These are phyloP conservation scores for Sipha flava DNA, from an alignment of 1,140 invertebrate genomes.

Conservation along the genomic window DNA sequence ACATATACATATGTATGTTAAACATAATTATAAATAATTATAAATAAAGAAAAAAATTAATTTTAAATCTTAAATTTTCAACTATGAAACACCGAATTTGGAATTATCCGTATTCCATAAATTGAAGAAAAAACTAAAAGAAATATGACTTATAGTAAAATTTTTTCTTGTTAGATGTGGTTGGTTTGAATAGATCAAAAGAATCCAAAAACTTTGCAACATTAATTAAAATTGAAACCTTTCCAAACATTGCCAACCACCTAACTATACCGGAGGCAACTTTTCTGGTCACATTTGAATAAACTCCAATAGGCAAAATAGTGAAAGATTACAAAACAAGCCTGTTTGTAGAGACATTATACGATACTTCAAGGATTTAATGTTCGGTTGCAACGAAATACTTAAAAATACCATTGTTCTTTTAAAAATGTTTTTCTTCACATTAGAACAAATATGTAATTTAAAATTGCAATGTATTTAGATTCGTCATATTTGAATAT, in stretches of 20 bases:
- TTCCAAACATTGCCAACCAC: no score
- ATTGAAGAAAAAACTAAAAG: background rate
- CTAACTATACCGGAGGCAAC: background rate
- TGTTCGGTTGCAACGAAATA: background rate
- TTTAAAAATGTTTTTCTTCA: no score
- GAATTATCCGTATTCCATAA: background rate
- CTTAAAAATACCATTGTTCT: no score
- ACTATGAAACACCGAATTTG: no score
- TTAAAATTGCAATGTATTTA: no score
- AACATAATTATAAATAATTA: no score
- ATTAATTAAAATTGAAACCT: background rate
- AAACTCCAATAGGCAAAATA: background rate
- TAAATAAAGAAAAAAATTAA: no score
- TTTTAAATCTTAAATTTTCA: no score
- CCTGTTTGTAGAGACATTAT: background rate
- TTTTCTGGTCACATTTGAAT: background rate
- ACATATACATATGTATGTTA: no score
- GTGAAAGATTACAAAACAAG: background rate
- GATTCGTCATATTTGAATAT: no score
- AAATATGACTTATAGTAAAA: background rate
- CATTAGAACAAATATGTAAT: no score
- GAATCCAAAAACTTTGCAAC: background rate
- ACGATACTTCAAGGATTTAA: background rate
- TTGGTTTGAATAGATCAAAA: background rate
- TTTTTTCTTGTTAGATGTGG: background rate